phyloP scores from a whole-genome alignment of 2,797 vertebrate genomes.

The Aplochiton taeniatus region DNA sequence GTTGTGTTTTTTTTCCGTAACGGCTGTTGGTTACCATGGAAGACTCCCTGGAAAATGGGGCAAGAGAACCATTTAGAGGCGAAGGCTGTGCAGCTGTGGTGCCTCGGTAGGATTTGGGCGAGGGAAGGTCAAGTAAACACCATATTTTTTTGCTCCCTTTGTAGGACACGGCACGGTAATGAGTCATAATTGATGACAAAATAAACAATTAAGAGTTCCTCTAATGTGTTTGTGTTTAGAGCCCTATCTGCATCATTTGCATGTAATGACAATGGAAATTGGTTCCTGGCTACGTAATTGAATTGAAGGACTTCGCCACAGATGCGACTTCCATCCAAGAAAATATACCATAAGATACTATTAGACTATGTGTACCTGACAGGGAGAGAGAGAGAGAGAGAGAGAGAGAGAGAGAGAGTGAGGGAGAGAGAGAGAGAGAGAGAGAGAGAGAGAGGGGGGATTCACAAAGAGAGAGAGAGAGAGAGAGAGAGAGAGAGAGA shows the following conservation, averaged over 20 bases:
- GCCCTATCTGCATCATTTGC: conserved; percentile 36
- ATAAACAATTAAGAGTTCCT: conserved; percentile 43
- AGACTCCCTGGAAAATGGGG: conserved; percentile 26
- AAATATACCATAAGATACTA: too few species aligned
- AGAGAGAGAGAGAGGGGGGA: conserved; percentile 3
- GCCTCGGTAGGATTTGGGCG: conserved; percentile 28
- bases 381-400: conserved; percentile 23
- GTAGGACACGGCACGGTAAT: conserved; percentile 40
- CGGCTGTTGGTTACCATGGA: conserved; percentile 39
- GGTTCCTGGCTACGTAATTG: conserved; percentile 10
- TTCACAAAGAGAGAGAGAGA: conserved; percentile 10
- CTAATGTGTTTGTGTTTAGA: conserved; percentile 50
- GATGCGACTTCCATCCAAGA: too few species aligned
- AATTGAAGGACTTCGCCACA: conserved; percentile 8
- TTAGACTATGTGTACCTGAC: too few species aligned
- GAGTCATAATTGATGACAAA: conserved; percentile 43
- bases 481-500: neutral
- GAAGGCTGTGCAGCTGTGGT: conserved; percentile 26
- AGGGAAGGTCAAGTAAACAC: conserved; percentile 29
- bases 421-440: too few species aligned
- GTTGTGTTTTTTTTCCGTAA: conserved; percentile 2
- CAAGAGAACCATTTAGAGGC: conserved; percentile 28
- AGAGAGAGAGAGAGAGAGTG: conserved; percentile 37
- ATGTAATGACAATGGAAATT: conserved; percentile 19
- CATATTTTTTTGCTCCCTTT: conserved; percentile 8